phyloP scores from a whole-genome alignment of 2,888 invertebrate species.

The Gordius sp. region DNA sequence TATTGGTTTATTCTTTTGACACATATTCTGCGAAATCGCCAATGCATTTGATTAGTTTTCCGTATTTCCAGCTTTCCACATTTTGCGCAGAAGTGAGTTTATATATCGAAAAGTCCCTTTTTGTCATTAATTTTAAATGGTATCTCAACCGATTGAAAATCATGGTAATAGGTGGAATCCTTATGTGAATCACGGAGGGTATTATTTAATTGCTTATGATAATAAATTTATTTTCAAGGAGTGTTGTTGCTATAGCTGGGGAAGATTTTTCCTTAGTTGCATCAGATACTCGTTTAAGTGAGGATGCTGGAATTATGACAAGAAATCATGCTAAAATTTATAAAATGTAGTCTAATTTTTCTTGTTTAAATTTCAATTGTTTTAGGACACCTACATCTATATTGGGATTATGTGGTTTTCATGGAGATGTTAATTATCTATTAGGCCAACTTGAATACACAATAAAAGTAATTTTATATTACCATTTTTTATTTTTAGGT shows the following conservation, averaged over 20 bases:
- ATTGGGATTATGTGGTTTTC: conserved; percentile 78
- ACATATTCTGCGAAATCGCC: too few species aligned
- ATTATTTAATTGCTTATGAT: not conserved
- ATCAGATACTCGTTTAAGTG: conserved; percentile 68
- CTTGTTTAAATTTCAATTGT: not conserved
- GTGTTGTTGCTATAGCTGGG: conserved; percentile 76
- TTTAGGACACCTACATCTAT: conserved; percentile 47
- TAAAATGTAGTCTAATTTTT: conserved; percentile 34
- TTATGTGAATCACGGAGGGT: not conserved
- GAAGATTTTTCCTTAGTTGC: conserved; percentile 78
- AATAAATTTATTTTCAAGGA: conserved; percentile 37
- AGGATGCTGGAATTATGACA: conserved; percentile 50
- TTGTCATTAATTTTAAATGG: too few species aligned
- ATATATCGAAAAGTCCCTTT: too few species aligned
- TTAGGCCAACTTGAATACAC: conserved; percentile 54
- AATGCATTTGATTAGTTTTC: too few species aligned
- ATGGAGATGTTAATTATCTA: conserved; percentile 79
- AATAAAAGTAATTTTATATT: conserved; percentile 53
- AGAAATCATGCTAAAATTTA: conserved; percentile 64
- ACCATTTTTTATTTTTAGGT: too few species aligned
- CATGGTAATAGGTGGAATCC: not conserved
- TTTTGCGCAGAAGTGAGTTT: too few species aligned
- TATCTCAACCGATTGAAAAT: too few species aligned
- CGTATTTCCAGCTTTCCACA: too few species aligned
- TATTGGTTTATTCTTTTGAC: too few species aligned